Percentiles rank a stretch among this genome's conserved stretches.
These are phyloP conservation scores for Polydrusus cervinus DNA, from an alignment of 2,888 invertebrate genomes.

Conservation along the genomic window DNA sequence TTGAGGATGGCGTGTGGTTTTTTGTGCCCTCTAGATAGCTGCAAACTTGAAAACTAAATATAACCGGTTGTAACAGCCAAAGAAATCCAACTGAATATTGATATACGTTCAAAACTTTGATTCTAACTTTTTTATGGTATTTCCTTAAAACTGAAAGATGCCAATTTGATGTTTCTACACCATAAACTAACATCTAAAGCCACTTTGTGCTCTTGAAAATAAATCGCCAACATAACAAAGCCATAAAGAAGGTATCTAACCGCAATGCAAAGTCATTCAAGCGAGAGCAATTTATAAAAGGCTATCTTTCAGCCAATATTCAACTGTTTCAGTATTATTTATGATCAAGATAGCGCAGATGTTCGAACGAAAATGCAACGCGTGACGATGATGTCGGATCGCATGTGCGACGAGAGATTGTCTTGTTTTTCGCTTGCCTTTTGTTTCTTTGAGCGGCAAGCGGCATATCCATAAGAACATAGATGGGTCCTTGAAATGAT, in stretches of 20 bases:
- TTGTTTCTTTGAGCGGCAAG: slow-evolving; percentile 37
- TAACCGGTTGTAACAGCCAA: no score
- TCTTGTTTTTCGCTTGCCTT: slow-evolving; percentile 50
- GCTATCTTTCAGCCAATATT: slow-evolving; percentile 61
- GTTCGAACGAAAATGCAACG: slow-evolving; percentile 59
- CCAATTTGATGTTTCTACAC: slow-evolving; percentile 37
- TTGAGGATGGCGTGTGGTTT: no score
- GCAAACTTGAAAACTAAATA: background rate
- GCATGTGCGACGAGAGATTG: slow-evolving; percentile 56
- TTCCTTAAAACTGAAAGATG: slow-evolving; percentile 27
- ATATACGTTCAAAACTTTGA: background rate
- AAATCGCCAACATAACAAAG: slow-evolving; percentile 51
- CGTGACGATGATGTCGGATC: slow-evolving; percentile 59
- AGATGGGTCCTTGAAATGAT: slow-evolving; percentile 13
- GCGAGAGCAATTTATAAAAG: slow-evolving; percentile 65
- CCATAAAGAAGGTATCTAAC: slow-evolving; percentile 63
- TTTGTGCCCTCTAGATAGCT: background rate
- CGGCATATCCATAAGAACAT: slow-evolving; percentile 28
- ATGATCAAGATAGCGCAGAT: slow-evolving; percentile 64
- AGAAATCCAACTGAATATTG: background rate
- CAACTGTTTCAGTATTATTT: slow-evolving; percentile 66
- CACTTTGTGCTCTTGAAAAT: slow-evolving; percentile 33
- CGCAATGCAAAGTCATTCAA: slow-evolving; percentile 62
- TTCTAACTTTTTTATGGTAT: slow-evolving; percentile 3
- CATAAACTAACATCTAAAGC: slow-evolving; percentile 11